Conservation (phyloP, 2,113 vertebrate genomes). For the Pseudorasbora parva region DNA sequence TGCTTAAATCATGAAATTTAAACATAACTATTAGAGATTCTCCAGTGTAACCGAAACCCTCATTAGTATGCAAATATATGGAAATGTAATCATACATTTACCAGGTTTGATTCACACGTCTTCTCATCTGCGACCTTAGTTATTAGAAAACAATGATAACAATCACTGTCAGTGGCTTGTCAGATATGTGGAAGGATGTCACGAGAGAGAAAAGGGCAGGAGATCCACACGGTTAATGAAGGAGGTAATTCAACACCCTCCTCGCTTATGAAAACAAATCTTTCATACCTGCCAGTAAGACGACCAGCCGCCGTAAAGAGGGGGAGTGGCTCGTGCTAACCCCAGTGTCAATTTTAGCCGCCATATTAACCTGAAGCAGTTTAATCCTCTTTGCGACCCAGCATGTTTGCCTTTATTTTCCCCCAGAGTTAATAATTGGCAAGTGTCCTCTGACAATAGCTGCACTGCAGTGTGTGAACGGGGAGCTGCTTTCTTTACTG, state of each 20-base stretch:
- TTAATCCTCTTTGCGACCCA: conserved; percentile 14
- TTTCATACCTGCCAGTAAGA: conserved; percentile 42
- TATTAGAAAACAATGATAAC: conserved; percentile 67
- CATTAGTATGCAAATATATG: conserved; percentile 76
- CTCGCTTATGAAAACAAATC: conserved; percentile 44
- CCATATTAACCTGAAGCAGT: conserved; percentile 17
- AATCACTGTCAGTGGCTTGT: conserved; percentile 61
- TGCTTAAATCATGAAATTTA: conserved; percentile 42
- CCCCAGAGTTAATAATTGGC: conserved; percentile 43
- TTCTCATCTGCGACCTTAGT: conserved; percentile 63
- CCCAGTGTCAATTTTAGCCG: background rate
- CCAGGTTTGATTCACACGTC: conserved; percentile 53
- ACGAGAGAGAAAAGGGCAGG: conserved; percentile 27
- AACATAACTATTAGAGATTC: conserved; percentile 44
- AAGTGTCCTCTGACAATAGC: conserved; percentile 40
- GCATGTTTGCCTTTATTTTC: conserved; percentile 6
- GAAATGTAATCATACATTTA: conserved; percentile 65
- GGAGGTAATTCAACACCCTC: conserved; percentile 38
- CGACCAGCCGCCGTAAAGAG: conserved; percentile 52
- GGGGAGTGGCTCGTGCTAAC: conserved; percentile 38
- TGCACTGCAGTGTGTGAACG: conserved; percentile 9
- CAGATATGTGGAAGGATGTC: conserved; percentile 51
- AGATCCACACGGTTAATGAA: conserved; percentile 57
- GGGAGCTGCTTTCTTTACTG: conserved; percentile 12
- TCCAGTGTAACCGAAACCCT: conserved; percentile 61